phyloP scores from a whole-genome alignment of 2,113 vertebrate genomes.

The Tetrax tetrax region DNA sequence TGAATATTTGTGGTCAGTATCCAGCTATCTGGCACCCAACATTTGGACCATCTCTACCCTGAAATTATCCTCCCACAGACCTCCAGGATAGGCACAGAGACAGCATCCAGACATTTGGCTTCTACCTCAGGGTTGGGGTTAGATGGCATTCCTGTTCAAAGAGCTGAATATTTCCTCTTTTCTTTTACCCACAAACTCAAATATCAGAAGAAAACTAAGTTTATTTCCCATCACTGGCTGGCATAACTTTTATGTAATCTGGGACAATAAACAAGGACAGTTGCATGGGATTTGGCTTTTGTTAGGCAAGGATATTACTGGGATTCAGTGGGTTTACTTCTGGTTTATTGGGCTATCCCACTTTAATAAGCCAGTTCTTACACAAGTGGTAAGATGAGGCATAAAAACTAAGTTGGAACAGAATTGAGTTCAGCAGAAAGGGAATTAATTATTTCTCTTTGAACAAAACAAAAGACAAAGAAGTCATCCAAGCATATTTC shows the following conservation, averaged over 20 bases:
- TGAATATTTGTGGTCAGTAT: not conserved
- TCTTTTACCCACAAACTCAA: not conserved
- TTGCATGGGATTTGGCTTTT: slow-evolving; percentile 53
- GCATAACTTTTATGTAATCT: slow-evolving; percentile 38
- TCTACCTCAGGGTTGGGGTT: not conserved
- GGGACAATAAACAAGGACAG: slow-evolving; percentile 51
- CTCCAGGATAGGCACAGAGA: not conserved
- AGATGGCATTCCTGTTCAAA: slow-evolving; percentile 10
- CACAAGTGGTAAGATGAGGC: slow-evolving; percentile 40
- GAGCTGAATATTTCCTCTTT: not conserved
- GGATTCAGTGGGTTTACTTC: slow-evolving; percentile 43
- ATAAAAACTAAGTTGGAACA: slow-evolving; percentile 50
- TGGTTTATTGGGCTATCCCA: slow-evolving; percentile 44
- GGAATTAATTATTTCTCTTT: slow-evolving; percentile 37
- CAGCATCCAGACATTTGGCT: not conserved
- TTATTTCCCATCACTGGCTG: slow-evolving; percentile 51
- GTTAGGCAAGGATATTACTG: slow-evolving; percentile 46
- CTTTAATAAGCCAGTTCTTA: slow-evolving; percentile 55
- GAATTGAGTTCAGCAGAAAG: not conserved
- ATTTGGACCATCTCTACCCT: not conserved
- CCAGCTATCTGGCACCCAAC: not conserved
- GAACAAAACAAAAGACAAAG: slow-evolving; percentile 36
- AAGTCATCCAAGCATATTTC: slow-evolving; percentile 3
- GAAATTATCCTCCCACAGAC: slow-evolving; percentile 10
- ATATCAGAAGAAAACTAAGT: slow-evolving; percentile 32